Conservation (phyloP, 2,113 vertebrate genomes). For the Pholis gunnellus region DNA sequence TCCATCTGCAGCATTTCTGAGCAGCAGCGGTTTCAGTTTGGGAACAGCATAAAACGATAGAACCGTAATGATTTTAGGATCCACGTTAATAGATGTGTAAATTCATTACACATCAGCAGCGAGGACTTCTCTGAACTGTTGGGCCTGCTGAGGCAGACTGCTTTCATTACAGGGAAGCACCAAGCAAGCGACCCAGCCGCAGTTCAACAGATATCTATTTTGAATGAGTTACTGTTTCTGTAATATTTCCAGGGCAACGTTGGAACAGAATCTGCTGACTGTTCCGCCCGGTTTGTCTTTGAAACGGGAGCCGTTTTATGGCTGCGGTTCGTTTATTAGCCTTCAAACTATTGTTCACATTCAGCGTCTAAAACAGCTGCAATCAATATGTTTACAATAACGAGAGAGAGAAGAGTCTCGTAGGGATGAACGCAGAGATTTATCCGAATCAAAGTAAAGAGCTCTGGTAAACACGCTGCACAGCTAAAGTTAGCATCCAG, state of each 20-base stretch:
- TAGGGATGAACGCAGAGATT: not conserved
- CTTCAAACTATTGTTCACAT: not conserved
- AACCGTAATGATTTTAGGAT: not conserved
- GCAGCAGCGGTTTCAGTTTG: not conserved
- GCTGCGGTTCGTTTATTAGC: not conserved
- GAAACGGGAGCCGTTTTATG: not conserved
- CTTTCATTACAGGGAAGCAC: constrained; percentile 49
- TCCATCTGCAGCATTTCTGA: not conserved
- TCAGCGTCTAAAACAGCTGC: not conserved
- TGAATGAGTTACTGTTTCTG: constrained; percentile 19
- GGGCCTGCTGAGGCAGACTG: constrained; percentile 40
- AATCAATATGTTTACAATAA: not conserved
- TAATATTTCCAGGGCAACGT: constrained; percentile 3
- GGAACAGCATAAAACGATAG: not conserved
- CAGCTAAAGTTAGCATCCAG: too few relatives aligned
- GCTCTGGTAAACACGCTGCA: too few relatives aligned
- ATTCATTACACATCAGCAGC: not conserved
- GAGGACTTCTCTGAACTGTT: not conserved
- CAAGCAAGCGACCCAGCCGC: not conserved
- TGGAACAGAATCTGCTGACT: constrained; percentile 33
- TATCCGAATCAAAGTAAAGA: too few relatives aligned
- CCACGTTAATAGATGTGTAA: not conserved
- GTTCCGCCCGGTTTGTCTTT: not conserved
- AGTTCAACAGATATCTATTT: constrained; percentile 20
- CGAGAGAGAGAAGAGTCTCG: not conserved